Conservation (phyloP, 2,797 vertebrate species). For the Myotis planiceps region DNA sequence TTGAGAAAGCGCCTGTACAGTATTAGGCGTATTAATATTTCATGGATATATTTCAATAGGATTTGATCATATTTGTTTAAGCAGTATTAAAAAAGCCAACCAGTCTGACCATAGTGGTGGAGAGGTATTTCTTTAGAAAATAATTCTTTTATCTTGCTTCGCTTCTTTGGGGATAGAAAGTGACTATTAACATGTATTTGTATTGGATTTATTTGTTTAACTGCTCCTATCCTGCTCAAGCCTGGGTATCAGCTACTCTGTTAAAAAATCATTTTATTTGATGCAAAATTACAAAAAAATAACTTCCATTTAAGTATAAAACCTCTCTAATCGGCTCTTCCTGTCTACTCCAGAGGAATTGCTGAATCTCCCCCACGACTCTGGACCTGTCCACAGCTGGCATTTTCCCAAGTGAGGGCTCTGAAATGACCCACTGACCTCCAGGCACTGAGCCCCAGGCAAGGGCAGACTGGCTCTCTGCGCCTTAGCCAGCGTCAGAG, state of each 20-base stretch:
- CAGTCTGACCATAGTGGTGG: not conserved
- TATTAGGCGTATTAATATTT: constrained; percentile 64
- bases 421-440: not conserved
- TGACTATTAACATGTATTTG: not conserved
- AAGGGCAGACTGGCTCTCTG: not conserved
- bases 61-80: constrained; percentile 65
- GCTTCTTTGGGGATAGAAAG: not conserved
- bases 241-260: not conserved
- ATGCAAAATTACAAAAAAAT: not conserved
- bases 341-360: not conserved
- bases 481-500: rapidly evolving
- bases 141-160: not conserved
- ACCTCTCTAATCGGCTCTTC: not conserved
- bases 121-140: constrained; percentile 45
- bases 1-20: constrained; percentile 54
- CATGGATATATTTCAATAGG: constrained; percentile 50
- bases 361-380: not conserved
- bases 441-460: not conserved
- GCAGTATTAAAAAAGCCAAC: not conserved
- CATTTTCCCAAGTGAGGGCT: not conserved
- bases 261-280: not conserved
- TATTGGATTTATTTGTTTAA: not conserved
- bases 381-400: not conserved
- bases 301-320: not conserved
- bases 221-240: not conserved